phyloP scores from a whole-genome alignment of 1,140 invertebrate species.

The Aphelenchoides besseyi region DNA sequence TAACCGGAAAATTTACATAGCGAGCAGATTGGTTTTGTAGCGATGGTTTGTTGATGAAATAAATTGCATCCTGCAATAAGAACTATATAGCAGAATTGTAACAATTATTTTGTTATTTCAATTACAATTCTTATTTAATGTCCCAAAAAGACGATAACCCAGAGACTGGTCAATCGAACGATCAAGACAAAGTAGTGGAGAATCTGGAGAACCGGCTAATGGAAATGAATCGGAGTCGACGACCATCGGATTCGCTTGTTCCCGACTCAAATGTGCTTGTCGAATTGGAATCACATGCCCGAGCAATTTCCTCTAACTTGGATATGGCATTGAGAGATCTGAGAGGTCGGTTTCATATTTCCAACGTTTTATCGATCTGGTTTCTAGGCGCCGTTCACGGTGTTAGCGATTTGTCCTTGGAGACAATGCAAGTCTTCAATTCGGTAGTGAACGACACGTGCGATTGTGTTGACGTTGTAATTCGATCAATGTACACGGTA shows the following conservation, averaged over 20 bases:
- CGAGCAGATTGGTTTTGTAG: too few species aligned
- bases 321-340: conserved; percentile 46
- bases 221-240: conserved; percentile 6
- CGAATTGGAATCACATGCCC: conserved; percentile 42
- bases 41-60: too few species aligned
- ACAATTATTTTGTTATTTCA: not conserved
- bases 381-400: conserved; percentile 46
- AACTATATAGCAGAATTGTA: too few species aligned
- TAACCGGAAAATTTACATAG: too few species aligned
- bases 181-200: not conserved
- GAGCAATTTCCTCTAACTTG: conserved; percentile 44
- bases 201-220: not conserved
- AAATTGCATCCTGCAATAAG: too few species aligned
- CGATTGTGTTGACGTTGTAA: conserved; percentile 37
- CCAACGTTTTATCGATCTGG: conserved; percentile 1
- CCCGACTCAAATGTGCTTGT: conserved; percentile 31
- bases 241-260: conserved; percentile 28
- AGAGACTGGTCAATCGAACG: not conserved
- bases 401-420: conserved; percentile 43
- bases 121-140: not conserved
- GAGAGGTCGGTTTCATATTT: conserved; percentile 27
- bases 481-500: conserved; percentile 45
- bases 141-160: not conserved
- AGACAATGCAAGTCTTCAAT: conserved; percentile 40
- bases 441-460: conserved; percentile 36